phyloP scores from a whole-genome alignment of 2,888 invertebrate genomes.

The Stegana nigrithorax region DNA sequence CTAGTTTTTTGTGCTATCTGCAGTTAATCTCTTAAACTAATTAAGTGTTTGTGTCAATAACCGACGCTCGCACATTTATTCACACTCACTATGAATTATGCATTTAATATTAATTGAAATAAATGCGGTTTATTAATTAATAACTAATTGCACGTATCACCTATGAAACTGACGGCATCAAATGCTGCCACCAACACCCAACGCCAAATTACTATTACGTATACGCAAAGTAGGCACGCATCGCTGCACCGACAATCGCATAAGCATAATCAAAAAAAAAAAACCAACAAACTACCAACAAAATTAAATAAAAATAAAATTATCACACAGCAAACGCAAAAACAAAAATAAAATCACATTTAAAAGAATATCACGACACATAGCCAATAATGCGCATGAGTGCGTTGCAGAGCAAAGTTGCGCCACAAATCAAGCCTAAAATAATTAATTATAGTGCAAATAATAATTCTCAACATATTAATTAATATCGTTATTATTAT shows the following conservation, averaged over 20 bases:
- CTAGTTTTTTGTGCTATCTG: no score
- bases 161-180: not conserved
- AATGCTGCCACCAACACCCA: not conserved
- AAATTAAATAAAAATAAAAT: not conserved
- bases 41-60: no score
- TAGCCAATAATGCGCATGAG: no score
- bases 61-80: no score
- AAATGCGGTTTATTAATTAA: slow-evolving; percentile 46
- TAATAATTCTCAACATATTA: not conserved
- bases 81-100: no score
- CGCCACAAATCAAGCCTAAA: no score
- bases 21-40: no score
- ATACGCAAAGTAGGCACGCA: not conserved
- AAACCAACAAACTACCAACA: not conserved
- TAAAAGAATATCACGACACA: no score
- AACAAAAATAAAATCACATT: not conserved
- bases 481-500: not conserved
- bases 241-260: not conserved
- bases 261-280: not conserved
- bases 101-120: slow-evolving; percentile 42
- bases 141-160: slow-evolving; percentile 36
- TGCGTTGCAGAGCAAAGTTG: not conserved
- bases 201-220: not conserved
- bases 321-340: not conserved
- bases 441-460: slow-evolving; percentile 4